Evolutionary conservation across 1,140 invertebrate species (phyloP).

Genomic region (Drosophila sproati): DNA sequence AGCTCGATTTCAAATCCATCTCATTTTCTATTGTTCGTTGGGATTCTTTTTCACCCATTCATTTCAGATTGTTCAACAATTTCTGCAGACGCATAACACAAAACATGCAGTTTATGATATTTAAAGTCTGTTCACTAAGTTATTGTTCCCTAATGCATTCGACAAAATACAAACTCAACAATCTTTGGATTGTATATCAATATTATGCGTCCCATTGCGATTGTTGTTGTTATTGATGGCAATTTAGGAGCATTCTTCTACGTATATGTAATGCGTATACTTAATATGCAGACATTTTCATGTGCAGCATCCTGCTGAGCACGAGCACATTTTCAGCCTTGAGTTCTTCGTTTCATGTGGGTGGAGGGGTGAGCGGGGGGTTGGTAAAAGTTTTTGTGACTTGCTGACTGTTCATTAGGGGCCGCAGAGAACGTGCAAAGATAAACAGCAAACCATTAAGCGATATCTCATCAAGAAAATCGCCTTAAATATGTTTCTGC

Average conservation of each 20-base stretch:
- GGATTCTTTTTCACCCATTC: background rate
- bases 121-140: slow-evolving; percentile 2
- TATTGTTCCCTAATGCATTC: slow-evolving; percentile 17
- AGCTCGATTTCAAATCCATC: slow-evolving; percentile 8
- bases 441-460: slow-evolving; percentile 65
- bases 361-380: background rate
- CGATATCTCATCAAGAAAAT: slow-evolving; percentile 72
- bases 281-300: slow-evolving; percentile 44
- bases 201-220: slow-evolving; percentile 36
- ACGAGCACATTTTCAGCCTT: slow-evolving; percentile 10
- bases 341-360: background rate
- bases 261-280: slow-evolving; percentile 44
- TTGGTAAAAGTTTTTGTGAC: slow-evolving; percentile 31
- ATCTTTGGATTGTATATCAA: slow-evolving; percentile 1
- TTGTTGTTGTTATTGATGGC: slow-evolving; percentile 22
- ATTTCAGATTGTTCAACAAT: background rate
- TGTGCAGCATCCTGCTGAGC: slow-evolving; percentile 33
- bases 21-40: background rate
- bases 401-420: slow-evolving; percentile 50
- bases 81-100: background rate
- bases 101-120: background rate
- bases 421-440: slow-evolving; percentile 42
- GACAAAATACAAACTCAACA: slow-evolving; percentile 2
- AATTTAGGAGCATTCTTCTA: slow-evolving; percentile 27
- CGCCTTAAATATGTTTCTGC: slow-evolving; percentile 76